Evolutionary conservation across 2,797 vertebrate species (phyloP).

Genomic region (Syngnathus rostellatus): DNA sequence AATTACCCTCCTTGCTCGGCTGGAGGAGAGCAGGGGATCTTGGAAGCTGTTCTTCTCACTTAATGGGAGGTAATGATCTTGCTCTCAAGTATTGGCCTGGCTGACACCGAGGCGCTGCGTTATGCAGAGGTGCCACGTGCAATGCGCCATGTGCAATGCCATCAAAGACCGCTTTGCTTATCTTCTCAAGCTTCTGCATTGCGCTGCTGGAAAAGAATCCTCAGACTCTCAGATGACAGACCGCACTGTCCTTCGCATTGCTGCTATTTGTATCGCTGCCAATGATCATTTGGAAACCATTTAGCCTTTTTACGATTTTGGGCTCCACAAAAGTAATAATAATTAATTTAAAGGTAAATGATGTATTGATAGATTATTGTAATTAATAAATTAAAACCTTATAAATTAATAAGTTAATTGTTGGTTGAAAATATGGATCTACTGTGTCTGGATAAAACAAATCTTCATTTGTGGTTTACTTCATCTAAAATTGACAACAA

Average conservation of each 20-base stretch:
- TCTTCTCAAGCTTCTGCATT: constrained; percentile 41
- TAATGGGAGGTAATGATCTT: constrained; percentile 66
- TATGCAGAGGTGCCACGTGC: constrained; percentile 37
- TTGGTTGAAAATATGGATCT: neutral
- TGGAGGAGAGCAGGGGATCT: constrained; percentile 30
- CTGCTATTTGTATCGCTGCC: constrained; percentile 45
- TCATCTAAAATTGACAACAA: too few species aligned
- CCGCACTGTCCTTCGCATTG: constrained; percentile 30
- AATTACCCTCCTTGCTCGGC: constrained; percentile 53
- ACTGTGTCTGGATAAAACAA: too few species aligned
- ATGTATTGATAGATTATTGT: too few species aligned
- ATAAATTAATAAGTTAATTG: neutral
- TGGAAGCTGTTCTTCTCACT: constrained; percentile 47
- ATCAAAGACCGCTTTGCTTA: constrained; percentile 36
- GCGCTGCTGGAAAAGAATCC: constrained; percentile 44
- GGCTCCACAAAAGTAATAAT: too few species aligned
- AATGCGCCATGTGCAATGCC: constrained; percentile 25
- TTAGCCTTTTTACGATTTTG: neutral
- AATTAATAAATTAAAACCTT: too few species aligned
- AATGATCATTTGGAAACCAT: constrained; percentile 38
- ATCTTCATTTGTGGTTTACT: too few species aligned
- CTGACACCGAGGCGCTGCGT: constrained; percentile 34
- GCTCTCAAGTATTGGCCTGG: constrained; percentile 52
- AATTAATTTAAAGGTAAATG: too few species aligned
- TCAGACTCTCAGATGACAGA: constrained; percentile 33